Percentiles rank a stretch among this genome's conserved stretches.
phyloP scores from a whole-genome alignment of 2,888 invertebrate genomes.

The Eumerus sabulonum region DNA sequence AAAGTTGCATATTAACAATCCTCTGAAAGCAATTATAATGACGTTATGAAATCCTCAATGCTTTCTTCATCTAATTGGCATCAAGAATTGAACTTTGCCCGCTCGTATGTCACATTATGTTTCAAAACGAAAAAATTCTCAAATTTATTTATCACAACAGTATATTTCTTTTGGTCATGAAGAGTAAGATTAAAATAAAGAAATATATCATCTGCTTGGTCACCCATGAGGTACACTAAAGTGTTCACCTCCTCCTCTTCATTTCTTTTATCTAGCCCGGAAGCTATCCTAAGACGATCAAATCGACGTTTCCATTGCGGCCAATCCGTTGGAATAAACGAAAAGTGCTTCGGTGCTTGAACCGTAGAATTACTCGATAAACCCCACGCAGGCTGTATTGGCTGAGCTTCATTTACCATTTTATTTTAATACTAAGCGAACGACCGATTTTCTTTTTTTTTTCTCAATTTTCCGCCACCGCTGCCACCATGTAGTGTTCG shows the following conservation, averaged over 20 bases:
- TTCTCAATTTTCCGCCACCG: conserved; percentile 1
- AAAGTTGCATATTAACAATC: conserved; percentile 22
- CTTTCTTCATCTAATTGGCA: conserved; percentile 20
- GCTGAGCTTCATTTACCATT: background rate
- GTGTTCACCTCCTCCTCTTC: conserved; percentile 31
- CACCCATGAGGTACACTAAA: conserved; percentile 17
- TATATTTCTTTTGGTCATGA: conserved; percentile 21
- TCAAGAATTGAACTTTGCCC: conserved; percentile 28
- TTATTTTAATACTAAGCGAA: conserved; percentile 1
- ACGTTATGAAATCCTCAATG: conserved; percentile 24
- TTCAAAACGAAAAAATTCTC: conserved; percentile 29
- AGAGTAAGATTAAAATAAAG: conserved; percentile 8
- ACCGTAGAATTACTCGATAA: conserved; percentile 7
- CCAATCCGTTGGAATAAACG: conserved; percentile 11
- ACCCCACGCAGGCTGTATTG: background rate
- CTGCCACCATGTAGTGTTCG: conserved; percentile 18
- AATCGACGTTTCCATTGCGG: conserved; percentile 21
- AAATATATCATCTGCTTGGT: conserved; percentile 23
- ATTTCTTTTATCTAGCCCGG: conserved; percentile 13
- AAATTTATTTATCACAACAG: conserved; percentile 14
- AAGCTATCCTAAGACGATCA: conserved; percentile 27
- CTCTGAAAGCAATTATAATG: conserved; percentile 19
- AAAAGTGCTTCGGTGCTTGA: conserved; percentile 16
- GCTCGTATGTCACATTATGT: conserved; percentile 23
- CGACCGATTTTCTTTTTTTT: background rate